A percentile compares a stretch with the other conserved stretches of the same genome.
Conservation (phyloP, 2,888 invertebrate genomes). For the Himalopsyche kuldschensis region DNA sequence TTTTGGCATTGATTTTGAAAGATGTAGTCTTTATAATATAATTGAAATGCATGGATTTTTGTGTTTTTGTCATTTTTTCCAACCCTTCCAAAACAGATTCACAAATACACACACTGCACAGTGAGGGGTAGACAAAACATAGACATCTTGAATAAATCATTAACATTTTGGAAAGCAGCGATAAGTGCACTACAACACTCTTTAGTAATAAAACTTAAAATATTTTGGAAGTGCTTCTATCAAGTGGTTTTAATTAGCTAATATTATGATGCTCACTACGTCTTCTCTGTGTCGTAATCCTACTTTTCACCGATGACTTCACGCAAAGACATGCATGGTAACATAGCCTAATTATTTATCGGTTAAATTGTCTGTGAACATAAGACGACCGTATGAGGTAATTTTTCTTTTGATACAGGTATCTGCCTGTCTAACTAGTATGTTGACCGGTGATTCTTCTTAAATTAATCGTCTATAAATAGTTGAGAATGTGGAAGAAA, state of each 20-base stretch:
- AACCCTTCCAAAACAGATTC: no score
- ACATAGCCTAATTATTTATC: background rate
- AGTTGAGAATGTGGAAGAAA: background rate
- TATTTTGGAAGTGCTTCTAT: background rate
- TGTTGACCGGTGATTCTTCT: background rate
- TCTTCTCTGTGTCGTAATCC: background rate
- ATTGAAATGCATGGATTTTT: no score
- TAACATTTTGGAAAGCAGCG: background rate
- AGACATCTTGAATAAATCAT: background rate
- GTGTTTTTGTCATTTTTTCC: no score
- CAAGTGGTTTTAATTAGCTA: background rate
- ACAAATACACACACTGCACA: no score
- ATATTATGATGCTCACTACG: background rate
- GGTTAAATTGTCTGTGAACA: background rate
- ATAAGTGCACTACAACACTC: background rate
- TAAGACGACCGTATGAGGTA: background rate
- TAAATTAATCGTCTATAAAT: conserved; percentile 13
- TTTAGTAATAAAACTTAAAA: background rate
- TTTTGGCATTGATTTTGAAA: no score
- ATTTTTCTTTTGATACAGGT: background rate
- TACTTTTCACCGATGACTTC: background rate
- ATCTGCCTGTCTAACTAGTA: background rate
- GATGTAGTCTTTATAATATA: no score
- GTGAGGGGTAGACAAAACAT: no score
- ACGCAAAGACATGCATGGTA: background rate